These are phyloP conservation scores for Ranitomeya variabilis DNA, from an alignment of 2,113 vertebrate genomes.

Conservation along the genomic window DNA sequence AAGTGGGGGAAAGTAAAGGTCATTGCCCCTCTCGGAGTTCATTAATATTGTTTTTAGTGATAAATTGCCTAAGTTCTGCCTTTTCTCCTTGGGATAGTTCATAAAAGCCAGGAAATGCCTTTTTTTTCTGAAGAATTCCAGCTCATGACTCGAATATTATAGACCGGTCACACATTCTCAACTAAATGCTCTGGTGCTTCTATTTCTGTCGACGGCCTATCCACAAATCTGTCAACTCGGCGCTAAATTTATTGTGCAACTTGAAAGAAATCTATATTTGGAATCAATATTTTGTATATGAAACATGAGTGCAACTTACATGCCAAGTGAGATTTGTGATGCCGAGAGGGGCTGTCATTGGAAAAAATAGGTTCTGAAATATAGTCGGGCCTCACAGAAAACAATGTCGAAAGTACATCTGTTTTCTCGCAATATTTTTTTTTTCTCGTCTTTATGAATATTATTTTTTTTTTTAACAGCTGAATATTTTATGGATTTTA, in stretches of 20 bases:
- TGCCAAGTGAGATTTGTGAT: conserved; percentile 31
- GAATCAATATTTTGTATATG: conserved; percentile 27
- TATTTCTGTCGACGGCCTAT: not conserved
- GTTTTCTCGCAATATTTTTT: not conserved
- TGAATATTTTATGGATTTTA: not conserved
- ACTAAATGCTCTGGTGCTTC: not conserved
- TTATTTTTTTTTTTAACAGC: not conserved
- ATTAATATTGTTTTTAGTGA: conserved; percentile 30
- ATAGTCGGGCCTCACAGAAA: not conserved
- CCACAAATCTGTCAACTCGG: conserved; percentile 9
- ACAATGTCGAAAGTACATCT: not conserved
- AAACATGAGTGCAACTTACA: conserved; percentile 9
- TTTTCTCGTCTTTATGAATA: not conserved
- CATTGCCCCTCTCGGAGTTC: conserved; percentile 15
- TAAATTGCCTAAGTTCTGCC: conserved; percentile 17
- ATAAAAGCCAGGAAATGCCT: conserved; percentile 29
- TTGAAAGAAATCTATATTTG: conserved; percentile 19
- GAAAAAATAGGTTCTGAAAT: not conserved
- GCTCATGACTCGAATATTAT: conserved; percentile 7
- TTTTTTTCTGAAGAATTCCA: conserved; percentile 13
- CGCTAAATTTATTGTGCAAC: not conserved
- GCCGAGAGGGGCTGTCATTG: not conserved
- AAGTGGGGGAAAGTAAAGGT: conserved; percentile 15
- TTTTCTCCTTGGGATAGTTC: conserved; percentile 9
- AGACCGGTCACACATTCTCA: conserved; percentile 3